These are phyloP conservation scores for Euura saliciscinereae DNA, from an alignment of 1,140 invertebrate genomes.

Conservation along the genomic window DNA sequence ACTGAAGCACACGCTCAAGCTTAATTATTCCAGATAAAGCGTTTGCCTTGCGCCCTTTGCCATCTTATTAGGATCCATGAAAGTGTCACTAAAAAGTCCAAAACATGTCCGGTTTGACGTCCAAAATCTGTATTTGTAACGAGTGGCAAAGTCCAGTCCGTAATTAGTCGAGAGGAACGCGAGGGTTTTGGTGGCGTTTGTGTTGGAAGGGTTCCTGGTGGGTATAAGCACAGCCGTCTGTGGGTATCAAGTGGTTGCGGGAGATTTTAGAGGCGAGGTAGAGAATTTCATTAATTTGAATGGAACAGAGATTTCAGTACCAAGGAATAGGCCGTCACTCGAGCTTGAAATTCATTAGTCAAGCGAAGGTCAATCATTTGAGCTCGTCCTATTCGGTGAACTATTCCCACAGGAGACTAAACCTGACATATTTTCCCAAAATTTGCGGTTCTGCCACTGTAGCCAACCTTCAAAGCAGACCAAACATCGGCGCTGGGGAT, in stretches of 20 bases:
- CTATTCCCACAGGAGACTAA: not conserved
- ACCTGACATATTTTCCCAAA: not conserved
- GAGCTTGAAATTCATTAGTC: not conserved
- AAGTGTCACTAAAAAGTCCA: no score
- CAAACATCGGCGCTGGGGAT: not conserved
- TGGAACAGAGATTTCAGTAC: not conserved
- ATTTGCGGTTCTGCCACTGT: not conserved
- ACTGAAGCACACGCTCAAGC: no score
- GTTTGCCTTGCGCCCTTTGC: no score
- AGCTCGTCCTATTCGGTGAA: not conserved
- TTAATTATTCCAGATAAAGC: no score
- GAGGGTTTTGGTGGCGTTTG: not conserved
- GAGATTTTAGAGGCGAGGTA: not conserved
- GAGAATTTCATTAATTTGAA: conserved; percentile 1
- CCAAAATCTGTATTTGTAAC: no score
- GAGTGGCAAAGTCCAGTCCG: no score
- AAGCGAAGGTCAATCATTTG: not conserved
- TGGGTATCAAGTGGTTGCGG: not conserved
- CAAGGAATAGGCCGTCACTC: not conserved
- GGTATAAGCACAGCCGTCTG: not conserved
- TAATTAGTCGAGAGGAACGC: no score
- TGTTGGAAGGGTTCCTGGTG: not conserved
- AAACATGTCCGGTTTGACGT: no score
- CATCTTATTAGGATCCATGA: no score
- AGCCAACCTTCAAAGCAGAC: not conserved